Conservation (phyloP, 2,888 invertebrate species). For the Sesia apiformis region DNA sequence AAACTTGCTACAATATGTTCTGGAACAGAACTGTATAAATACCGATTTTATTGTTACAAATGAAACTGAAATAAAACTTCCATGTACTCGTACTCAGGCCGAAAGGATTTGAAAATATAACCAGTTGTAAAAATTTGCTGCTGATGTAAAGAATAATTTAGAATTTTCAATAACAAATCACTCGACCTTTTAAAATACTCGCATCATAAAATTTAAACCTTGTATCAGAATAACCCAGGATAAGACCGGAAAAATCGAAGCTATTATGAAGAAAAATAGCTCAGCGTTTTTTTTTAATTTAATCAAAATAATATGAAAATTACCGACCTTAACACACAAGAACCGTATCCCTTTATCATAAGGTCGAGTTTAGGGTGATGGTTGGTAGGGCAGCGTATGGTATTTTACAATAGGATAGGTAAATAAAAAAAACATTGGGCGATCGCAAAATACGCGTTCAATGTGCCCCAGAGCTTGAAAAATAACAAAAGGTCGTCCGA, state of each 20-base stretch:
- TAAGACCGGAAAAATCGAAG: constrained; percentile 7
- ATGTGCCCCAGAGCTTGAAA: constrained; percentile 21
- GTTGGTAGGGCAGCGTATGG: constrained; percentile 2
- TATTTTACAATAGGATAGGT: constrained; percentile 16
- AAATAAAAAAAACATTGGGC: constrained; percentile 21
- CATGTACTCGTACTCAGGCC: too few relatives aligned
- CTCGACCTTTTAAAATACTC: too few relatives aligned
- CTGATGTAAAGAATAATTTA: too few relatives aligned
- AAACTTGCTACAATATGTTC: too few relatives aligned
- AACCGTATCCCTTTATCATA: not conserved
- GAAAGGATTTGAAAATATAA: too few relatives aligned
- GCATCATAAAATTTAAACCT: too few relatives aligned
- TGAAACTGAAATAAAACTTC: too few relatives aligned
- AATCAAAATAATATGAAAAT: constrained; percentile 29
- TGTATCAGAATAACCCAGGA: too few relatives aligned
- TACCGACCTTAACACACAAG: not conserved
- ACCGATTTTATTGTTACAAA: too few relatives aligned
- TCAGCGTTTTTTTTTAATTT: constrained; percentile 22
- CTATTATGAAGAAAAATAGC: constrained; percentile 23
- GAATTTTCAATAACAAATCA: too few relatives aligned
- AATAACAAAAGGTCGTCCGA: constrained; percentile 20
- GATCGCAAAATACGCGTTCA: constrained; percentile 25
- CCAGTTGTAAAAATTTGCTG: too few relatives aligned
- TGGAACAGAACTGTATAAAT: too few relatives aligned
- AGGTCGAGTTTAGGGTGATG: constrained; percentile 1